These are phyloP conservation scores for Drosophila nigrodunni DNA, from an alignment of 1,140 invertebrate species.

Conservation along the genomic window DNA sequence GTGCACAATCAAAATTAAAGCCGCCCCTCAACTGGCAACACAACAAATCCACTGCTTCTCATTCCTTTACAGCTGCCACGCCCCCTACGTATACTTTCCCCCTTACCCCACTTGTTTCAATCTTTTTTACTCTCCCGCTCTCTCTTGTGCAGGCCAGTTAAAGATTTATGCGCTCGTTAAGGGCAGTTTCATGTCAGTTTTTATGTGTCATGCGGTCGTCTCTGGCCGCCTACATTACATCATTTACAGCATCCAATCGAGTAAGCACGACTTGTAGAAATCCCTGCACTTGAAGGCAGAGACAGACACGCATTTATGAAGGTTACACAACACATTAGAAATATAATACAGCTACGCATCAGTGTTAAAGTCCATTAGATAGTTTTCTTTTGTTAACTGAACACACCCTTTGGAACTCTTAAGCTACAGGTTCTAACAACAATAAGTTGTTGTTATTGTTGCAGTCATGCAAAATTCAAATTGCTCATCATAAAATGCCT, in stretches of 20 bases:
- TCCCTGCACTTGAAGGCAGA: too few species aligned
- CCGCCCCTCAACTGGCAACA: constrained; percentile 18
- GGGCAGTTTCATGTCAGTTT: constrained; percentile 78
- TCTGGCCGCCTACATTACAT: constrained; percentile 8
- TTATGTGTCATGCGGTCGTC: constrained; percentile 71
- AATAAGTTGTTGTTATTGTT: constrained; percentile 33
- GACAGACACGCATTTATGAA: too few species aligned
- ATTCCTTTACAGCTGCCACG: not conserved
- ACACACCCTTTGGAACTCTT: not conserved
- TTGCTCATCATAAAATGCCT: constrained; percentile 55
- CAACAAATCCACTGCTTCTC: not conserved
- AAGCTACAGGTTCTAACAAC: not conserved
- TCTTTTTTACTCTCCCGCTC: not conserved
- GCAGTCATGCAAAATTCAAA: constrained; percentile 57
- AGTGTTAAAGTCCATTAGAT: too few species aligned
- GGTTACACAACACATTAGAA: too few species aligned
- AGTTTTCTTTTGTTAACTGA: too few species aligned
- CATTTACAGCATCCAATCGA: not conserved
- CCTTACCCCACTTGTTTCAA: not conserved
- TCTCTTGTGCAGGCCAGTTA: constrained; percentile 57
- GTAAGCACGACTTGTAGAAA: too few species aligned
- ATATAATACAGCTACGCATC: too few species aligned
- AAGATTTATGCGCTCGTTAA: constrained; percentile 80
- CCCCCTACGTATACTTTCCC: not conserved
- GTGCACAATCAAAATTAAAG: constrained; percentile 52